Conservation (phyloP, 1,140 invertebrate species). For the Pseudomyrmex gracilis region DNA sequence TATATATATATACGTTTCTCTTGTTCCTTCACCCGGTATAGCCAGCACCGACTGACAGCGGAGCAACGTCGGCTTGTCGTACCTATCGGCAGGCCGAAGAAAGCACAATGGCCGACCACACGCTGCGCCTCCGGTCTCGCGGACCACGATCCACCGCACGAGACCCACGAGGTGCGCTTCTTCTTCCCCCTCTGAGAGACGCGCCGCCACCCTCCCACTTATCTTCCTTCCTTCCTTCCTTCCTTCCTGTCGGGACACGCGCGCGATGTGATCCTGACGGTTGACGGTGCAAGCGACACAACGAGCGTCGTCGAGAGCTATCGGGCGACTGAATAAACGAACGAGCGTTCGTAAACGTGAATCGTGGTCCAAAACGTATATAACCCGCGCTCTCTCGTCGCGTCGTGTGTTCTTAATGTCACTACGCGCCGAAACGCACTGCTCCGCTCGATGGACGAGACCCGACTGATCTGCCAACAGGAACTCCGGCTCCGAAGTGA, state of each 20-base stretch:
- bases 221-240: conserved; percentile 11
- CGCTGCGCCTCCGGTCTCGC: conserved; percentile 63
- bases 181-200: conserved; percentile 4
- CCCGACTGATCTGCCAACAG: conserved; percentile 70
- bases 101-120: conserved; percentile 73
- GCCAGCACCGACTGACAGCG: conserved; percentile 49
- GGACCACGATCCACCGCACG: conserved; percentile 51
- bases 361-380: conserved; percentile 55
- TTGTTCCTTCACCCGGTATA: conserved; percentile 43
- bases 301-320: neutral
- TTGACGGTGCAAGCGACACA: no score
- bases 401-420: neutral
- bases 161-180: conserved; percentile 44
- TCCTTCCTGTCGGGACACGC: neutral
- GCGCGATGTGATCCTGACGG: neutral
- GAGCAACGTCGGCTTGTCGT: conserved; percentile 58
- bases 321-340: neutral
- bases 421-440: conserved; percentile 29
- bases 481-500: conserved; percentile 35
- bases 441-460: conserved; percentile 66
- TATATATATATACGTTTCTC: conserved; percentile 1
- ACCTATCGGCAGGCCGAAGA: conserved; percentile 62
- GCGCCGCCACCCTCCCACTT: neutral
- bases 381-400: conserved; percentile 58
- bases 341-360: conserved; percentile 14